phyloP scores from a whole-genome alignment of 1,140 invertebrate genomes.

The Anastrepha obliqua region DNA sequence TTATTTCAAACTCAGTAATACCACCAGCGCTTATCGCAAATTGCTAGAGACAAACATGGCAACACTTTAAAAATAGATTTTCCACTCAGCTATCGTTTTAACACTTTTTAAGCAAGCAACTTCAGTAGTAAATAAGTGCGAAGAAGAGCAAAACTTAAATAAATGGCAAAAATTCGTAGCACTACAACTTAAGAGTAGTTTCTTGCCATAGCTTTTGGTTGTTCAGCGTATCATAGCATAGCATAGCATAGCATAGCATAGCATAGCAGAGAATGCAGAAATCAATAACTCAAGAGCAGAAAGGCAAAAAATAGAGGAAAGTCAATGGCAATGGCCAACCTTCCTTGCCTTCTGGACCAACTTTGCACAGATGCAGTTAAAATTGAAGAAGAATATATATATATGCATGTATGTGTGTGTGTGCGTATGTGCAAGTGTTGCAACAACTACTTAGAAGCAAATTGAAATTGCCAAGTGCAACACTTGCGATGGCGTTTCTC shows the following conservation, averaged over 20 bases:
- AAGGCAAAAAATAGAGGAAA: background rate
- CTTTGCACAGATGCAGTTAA: background rate
- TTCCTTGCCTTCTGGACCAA: background rate
- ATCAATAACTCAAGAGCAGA: background rate
- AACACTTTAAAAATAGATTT: background rate
- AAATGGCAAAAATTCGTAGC: background rate
- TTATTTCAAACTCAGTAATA: too few species aligned
- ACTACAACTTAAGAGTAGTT: background rate
- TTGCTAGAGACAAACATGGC: background rate
- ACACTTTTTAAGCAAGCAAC: background rate
- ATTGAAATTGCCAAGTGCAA: slow-evolving; percentile 18
- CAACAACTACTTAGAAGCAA: background rate
- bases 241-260: background rate
- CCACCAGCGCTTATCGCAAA: too few species aligned
- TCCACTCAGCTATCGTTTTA: background rate
- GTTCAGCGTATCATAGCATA: too few species aligned
- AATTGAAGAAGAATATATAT: background rate
- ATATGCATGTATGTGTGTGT: background rate
- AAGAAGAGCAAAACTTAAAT: background rate
- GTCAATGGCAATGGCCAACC: background rate
- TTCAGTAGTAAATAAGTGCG: background rate
- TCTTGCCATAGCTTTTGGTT: too few species aligned
- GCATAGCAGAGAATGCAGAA: background rate
- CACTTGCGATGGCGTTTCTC: background rate
- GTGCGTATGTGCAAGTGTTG: background rate